These are phyloP conservation scores for Brenthis ino DNA, from an alignment of 2,888 invertebrate genomes.

Conservation along the genomic window DNA sequence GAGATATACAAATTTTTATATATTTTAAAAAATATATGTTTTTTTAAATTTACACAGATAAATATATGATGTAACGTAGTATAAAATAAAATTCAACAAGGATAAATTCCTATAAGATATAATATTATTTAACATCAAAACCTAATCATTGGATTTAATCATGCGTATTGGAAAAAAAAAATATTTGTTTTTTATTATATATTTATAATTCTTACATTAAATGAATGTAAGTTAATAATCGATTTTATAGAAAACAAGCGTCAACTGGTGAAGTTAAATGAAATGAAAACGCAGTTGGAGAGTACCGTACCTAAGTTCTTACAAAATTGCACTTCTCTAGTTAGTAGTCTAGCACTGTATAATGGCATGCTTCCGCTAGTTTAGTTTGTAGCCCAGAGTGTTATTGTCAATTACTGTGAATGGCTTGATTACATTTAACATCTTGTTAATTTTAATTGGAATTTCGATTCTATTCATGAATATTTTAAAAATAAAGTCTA, in stretches of 20 bases:
- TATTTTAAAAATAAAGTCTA: too few species aligned
- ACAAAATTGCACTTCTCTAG: slow-evolving; percentile 10
- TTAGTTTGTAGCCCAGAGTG: slow-evolving; percentile 13
- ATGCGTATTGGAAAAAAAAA: too few species aligned
- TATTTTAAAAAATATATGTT: too few species aligned
- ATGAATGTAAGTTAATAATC: not conserved
- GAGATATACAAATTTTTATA: too few species aligned
- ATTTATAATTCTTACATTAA: too few species aligned
- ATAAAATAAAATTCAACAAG: too few species aligned
- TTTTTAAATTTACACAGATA: too few species aligned
- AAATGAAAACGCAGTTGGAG: slow-evolving; percentile 20
- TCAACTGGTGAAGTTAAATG: slow-evolving; percentile 9
- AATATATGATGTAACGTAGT: too few species aligned
- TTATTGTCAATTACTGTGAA: slow-evolving; percentile 21
- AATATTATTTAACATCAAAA: too few species aligned
- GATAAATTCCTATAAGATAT: too few species aligned
- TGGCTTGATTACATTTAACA: slow-evolving; percentile 11
- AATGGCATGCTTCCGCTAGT: slow-evolving; percentile 22
- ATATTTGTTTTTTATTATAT: too few species aligned
- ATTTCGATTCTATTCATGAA: not conserved
- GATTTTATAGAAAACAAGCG: not conserved
- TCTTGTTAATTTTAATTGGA: not conserved
- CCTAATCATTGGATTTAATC: too few species aligned
- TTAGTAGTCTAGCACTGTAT: slow-evolving; percentile 15
- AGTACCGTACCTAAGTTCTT: slow-evolving; percentile 11